A percentile compares a stretch with the other conserved stretches of the same genome.
Evolutionary conservation across 1,140 invertebrate species (phyloP).

Genomic region (Campoletis sonorensis): DNA sequence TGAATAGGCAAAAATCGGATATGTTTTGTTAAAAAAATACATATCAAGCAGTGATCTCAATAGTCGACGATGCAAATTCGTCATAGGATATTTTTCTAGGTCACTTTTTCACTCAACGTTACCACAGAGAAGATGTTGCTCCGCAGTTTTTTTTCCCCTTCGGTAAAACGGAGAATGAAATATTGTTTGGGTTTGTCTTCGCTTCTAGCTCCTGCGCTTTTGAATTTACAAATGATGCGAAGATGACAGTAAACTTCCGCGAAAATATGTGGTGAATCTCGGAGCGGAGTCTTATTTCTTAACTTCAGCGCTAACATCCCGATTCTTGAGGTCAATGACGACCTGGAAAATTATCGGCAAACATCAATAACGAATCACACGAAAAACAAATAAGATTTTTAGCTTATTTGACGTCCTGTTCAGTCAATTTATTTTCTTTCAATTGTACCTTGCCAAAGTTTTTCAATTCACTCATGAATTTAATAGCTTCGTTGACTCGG

Average conservation of each 20-base stretch:
- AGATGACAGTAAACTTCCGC: background rate
- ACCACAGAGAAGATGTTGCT: background rate
- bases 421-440: too few species aligned
- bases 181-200: background rate
- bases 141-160: background rate
- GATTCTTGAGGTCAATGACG: conserved; percentile 37
- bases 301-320: background rate
- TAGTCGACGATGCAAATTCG: background rate
- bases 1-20: background rate
- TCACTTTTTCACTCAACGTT: background rate
- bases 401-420: too few species aligned
- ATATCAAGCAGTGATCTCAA: too few species aligned
- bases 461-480: conserved; percentile 63
- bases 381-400: background rate
- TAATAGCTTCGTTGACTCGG: conserved; percentile 66
- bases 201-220: background rate
- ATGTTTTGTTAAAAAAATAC: conserved; percentile 11
- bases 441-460: conserved; percentile 65
- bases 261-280: background rate
- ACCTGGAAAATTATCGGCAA: conserved; percentile 27
- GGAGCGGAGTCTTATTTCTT: conserved; percentile 29
- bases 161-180: background rate
- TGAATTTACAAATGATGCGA: background rate
- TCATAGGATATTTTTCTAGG: conserved; percentile 6
- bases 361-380: background rate